Conservation (phyloP, 1,140 invertebrate genomes). For the Drosophila santomea region DNA sequence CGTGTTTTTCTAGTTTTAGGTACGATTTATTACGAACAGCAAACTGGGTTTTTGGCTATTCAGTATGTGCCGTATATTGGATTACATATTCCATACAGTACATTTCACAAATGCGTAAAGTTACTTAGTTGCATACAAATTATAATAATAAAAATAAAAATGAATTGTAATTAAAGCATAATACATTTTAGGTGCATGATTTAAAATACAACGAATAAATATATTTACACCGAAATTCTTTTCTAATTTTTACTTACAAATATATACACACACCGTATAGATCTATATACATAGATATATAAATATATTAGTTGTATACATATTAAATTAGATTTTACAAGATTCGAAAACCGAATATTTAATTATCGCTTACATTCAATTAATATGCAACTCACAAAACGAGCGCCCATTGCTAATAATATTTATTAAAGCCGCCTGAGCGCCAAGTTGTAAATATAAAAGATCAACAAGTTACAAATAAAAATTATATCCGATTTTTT, state of each 20-base stretch:
- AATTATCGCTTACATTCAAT: constrained; percentile 76
- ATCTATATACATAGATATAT: constrained; percentile 56
- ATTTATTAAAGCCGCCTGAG: constrained; percentile 20
- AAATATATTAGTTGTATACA: constrained; percentile 70
- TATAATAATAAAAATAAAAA: constrained; percentile 64
- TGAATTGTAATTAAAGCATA: constrained; percentile 66
- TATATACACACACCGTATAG: constrained; percentile 67
- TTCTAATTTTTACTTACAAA: constrained; percentile 75
- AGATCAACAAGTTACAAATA: constrained; percentile 65
- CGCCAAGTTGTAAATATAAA: constrained; percentile 69
- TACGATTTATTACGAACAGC: constrained; percentile 58
- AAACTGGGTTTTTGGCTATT: constrained; percentile 61
- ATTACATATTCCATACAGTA: constrained; percentile 28
- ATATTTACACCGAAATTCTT: constrained; percentile 76
- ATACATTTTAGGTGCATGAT: constrained; percentile 69
- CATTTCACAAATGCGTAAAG: constrained; percentile 43
- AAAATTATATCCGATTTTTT: constrained; percentile 62
- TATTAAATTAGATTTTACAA: constrained; percentile 77
- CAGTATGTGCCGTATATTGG: constrained; percentile 56
- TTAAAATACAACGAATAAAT: constrained; percentile 83
- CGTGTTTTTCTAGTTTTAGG: constrained; percentile 68
- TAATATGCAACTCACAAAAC: constrained; percentile 70
- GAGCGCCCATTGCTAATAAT: constrained; percentile 61
- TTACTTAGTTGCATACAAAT: constrained; percentile 66
- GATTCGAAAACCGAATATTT: constrained; percentile 55